phyloP scores from a whole-genome alignment of 2,797 vertebrate genomes.

The Rhinichthys osculus region DNA sequence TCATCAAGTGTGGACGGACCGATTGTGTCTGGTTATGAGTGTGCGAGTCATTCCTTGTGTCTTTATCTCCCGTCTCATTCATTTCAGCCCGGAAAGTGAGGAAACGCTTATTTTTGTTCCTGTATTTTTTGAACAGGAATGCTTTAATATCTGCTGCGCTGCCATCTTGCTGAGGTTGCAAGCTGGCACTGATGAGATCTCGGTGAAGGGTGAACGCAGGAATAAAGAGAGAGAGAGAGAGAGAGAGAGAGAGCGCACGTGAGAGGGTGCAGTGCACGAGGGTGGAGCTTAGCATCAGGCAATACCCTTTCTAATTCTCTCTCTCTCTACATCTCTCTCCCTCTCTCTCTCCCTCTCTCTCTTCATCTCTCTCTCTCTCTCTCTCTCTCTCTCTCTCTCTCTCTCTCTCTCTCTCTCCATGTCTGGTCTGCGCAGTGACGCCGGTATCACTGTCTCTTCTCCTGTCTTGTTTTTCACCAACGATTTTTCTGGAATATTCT shows the following conservation, averaged over 20 bases:
- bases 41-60: not conserved
- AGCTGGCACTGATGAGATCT: slow-evolving; percentile 72
- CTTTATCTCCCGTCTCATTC: not conserved
- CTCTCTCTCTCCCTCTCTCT: too few species aligned
- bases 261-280: slow-evolving; percentile 67
- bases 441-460: slow-evolving; percentile 27
- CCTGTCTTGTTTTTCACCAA: not conserved
- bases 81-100: not conserved
- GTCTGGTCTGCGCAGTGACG: slow-evolving; percentile 40
- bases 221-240: slow-evolving; percentile 45
- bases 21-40: too few species aligned
- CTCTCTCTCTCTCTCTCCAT: slow-evolving; percentile 32
- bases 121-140: not conserved
- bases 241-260: slow-evolving; percentile 65
- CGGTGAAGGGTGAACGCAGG: slow-evolving; percentile 76
- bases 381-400: slow-evolving; percentile 64
- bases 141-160: not conserved
- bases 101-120: not conserved
- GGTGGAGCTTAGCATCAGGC: slow-evolving; percentile 80
- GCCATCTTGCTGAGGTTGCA: slow-evolving; percentile 68
- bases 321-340: too few species aligned
- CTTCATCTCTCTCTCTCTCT: slow-evolving; percentile 59
- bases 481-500: slow-evolving; percentile 32
- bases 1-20: too few species aligned
- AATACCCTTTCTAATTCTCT: slow-evolving; percentile 61